Evolutionary conservation across 2,888 invertebrate genomes (phyloP).

Genomic region (Mimas tiliae): DNA sequence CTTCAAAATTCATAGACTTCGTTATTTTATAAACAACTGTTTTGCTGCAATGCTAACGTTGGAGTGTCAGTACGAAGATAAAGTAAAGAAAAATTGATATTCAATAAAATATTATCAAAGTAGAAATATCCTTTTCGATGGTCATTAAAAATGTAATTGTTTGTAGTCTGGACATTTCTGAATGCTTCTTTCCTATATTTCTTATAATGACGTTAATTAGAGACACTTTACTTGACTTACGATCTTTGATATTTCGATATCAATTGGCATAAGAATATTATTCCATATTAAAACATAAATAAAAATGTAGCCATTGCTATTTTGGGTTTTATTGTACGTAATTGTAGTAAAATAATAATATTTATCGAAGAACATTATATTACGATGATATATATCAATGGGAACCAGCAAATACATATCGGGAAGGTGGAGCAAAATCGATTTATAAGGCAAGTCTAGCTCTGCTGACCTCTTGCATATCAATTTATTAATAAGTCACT

Average conservation of each 20-base stretch:
- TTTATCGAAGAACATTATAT: conserved; percentile 29
- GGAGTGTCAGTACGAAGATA: background rate
- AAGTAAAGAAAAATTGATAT: no score
- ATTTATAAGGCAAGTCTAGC: conserved; percentile 37
- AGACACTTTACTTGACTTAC: background rate
- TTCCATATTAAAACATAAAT: conserved; percentile 6
- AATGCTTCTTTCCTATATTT: background rate
- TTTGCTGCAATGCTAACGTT: background rate
- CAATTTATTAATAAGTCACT: conserved; percentile 61
- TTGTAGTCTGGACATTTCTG: conserved; percentile 11
- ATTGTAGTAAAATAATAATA: conserved; percentile 30
- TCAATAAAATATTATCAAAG: no score
- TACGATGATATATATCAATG: conserved; percentile 38
- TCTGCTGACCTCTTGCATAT: conserved; percentile 68
- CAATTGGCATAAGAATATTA: background rate
- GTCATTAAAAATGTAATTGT: no score
- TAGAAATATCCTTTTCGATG: no score
- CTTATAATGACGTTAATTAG: background rate
- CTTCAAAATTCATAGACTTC: no score
- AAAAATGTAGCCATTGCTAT: conserved; percentile 2
- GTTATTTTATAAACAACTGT: background rate
- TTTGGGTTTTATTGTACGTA: conserved; percentile 26
- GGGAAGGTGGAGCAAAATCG: conserved; percentile 45
- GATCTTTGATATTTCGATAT: background rate
- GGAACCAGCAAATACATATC: conserved; percentile 73